Percentiles rank a stretch among this genome's conserved stretches.
phyloP scores from a whole-genome alignment of 2,888 invertebrate genomes.

The Synanthedon myopaeformis region DNA sequence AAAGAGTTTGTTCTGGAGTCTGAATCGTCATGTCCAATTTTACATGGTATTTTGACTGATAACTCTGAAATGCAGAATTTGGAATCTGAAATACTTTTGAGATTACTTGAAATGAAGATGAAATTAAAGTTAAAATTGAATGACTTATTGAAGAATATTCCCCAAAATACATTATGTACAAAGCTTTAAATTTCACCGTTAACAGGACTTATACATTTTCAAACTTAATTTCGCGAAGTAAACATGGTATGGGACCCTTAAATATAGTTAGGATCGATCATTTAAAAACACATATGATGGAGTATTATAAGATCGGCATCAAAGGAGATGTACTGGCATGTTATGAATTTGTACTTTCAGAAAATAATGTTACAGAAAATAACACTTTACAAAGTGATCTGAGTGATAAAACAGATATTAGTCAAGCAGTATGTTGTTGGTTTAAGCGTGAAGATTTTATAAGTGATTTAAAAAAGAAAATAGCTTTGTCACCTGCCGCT shows the following conservation, averaged over 20 bases:
- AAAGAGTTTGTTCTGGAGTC: too few relatives aligned
- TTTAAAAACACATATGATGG: not conserved
- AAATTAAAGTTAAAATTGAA: not conserved
- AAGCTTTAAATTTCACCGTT: not conserved
- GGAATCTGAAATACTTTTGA: not conserved
- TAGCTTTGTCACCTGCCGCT: conserved; percentile 6
- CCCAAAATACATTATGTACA: not conserved
- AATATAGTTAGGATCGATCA: not conserved
- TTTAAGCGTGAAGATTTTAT: conserved; percentile 15
- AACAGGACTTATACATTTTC: not conserved
- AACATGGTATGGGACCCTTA: not conserved
- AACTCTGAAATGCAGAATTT: not conserved
- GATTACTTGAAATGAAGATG: not conserved
- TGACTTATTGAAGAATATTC: not conserved
- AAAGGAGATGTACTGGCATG: not conserved
- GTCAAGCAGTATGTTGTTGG: conserved; percentile 18
- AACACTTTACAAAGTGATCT: not conserved
- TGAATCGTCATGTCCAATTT: too few relatives aligned
- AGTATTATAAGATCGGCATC: not conserved
- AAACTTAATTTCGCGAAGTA: not conserved
- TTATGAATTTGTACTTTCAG: not conserved
- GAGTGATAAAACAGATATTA: not conserved
- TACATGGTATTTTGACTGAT: too few relatives aligned
- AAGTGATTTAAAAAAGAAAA: conserved; percentile 5
- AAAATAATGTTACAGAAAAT: not conserved